Evolutionary conservation across 2,888 invertebrate genomes (phyloP), one percentile per base, ranked within the genome.

Genomic region (Leucoma salicis): DNA sequence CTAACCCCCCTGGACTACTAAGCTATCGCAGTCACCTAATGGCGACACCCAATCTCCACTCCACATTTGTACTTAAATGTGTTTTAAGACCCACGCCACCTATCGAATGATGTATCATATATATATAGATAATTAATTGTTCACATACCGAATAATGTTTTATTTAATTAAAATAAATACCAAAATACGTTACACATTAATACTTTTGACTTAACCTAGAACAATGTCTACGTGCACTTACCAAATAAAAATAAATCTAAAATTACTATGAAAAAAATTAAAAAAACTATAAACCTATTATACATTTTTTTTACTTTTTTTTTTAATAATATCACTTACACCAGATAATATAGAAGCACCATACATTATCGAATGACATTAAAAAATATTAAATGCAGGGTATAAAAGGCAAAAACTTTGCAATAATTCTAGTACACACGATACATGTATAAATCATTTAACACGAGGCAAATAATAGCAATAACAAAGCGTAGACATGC

Each of bases 401-500:
- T 64, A 66, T 58, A 65, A 69, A 76, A 71, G 69, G 70, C 69
- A 71, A 74, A 79, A 79, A 77, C 66, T 74, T 68, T 70, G 60
- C 72, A 66, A 62, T 69, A 68, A 59, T 47, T 58, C 61, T 65
- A 57, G 52, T 21, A 65, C 60, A 66, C 62, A 62, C 57, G 48
- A 56, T 53, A 58, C 45, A 66, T 48, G 49, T 36, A 44, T 46
- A 48, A 53, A 54, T 57, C 39, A 53, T 48, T 48, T 47, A 53
- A 57, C 61, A 74, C 63, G 62, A 68, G 70, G 74, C 68, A 74
- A 65, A 78, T 51, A 62, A 76, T 70, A 76, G 66, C 68, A 63
- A 70, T 70, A 62, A 70, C 64, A 61, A 78, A 82, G 81, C 79
- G 58, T 70, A 61, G 59, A 48, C 47, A 56, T 51, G 56, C 53